These are phyloP conservation scores for Ceryle rudis DNA, from an alignment of 2,797 vertebrate genomes.

Conservation along the genomic window DNA sequence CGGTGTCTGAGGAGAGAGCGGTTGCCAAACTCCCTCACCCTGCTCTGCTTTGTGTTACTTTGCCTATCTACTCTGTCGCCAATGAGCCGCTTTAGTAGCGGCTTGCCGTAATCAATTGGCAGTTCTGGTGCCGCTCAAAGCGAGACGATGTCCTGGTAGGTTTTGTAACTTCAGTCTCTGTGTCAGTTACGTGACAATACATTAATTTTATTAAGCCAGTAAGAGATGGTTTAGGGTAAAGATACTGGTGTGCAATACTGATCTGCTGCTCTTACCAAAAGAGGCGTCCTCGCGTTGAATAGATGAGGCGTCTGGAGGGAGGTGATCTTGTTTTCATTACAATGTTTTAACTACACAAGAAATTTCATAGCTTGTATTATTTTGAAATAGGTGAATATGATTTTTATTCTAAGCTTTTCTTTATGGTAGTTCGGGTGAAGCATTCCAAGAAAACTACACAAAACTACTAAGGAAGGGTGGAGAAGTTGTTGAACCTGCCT, in stretches of 20 bases:
- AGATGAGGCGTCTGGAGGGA: neutral
- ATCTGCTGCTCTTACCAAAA: too few relatives aligned
- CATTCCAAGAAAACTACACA: neutral
- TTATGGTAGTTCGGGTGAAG: neutral
- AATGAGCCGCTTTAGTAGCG: rapidly evolving
- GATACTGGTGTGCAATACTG: neutral
- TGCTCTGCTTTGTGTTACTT: rapidly evolving
- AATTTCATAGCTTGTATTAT: neutral
- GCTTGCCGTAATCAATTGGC: neutral
- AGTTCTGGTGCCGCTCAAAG: neutral
- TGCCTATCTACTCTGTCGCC: neutral
- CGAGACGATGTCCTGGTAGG: neutral
- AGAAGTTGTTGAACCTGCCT: neutral
- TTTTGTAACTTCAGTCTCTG: neutral
- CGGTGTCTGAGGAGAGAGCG: rapidly evolving
- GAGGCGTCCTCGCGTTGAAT: rapidly evolving
- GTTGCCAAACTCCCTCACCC: neutral
- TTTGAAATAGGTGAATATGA: neutral
- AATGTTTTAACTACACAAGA: neutral
- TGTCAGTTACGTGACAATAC: rapidly evolving
- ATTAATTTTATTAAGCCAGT: neutral
- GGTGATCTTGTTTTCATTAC: neutral
- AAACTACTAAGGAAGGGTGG: neutral
- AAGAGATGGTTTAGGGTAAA: neutral
- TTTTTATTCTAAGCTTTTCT: neutral